Percentiles rank a stretch among this genome's conserved stretches.
Evolutionary conservation across 2,113 vertebrate genomes (phyloP).

Genomic region (Rhagologus leucostigma): DNA sequence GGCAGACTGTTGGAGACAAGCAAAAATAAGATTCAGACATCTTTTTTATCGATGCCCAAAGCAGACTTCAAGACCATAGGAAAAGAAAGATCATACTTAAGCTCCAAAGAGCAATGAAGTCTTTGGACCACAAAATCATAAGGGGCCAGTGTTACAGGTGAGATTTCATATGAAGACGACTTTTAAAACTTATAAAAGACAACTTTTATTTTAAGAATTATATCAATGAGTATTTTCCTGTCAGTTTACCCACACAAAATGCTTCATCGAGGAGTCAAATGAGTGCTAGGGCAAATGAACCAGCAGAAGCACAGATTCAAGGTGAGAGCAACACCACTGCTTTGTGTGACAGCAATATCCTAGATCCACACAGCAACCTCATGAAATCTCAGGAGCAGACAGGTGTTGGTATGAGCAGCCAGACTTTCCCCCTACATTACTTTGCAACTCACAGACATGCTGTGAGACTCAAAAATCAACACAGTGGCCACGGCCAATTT

Average conservation of each 20-base stretch:
- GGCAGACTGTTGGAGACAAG: not conserved
- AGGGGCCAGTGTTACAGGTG: not conserved
- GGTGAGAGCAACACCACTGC: not conserved
- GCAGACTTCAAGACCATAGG: not conserved
- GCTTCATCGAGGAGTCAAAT: not conserved
- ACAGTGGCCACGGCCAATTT: not conserved
- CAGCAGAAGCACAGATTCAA: not conserved
- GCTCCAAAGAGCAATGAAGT: not conserved
- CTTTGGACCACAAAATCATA: not conserved
- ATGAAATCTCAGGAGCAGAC: not conserved
- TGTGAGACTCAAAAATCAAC: not conserved
- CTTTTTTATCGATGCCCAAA: not conserved
- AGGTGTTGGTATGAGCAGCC: not conserved
- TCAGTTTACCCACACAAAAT: not conserved
- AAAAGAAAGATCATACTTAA: not conserved
- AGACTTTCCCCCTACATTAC: not conserved
- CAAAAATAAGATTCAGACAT: not conserved
- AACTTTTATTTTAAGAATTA: not conserved
- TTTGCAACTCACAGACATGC: not conserved
- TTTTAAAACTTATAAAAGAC: too few relatives aligned
- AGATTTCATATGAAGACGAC: not conserved
- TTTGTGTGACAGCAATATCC: not conserved
- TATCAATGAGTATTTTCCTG: not conserved
- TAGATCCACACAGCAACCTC: not conserved
- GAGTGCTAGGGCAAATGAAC: not conserved